These are phyloP conservation scores for Oreotrochilus melanogaster DNA, from an alignment of 2,113 vertebrate species.

Conservation along the genomic window DNA sequence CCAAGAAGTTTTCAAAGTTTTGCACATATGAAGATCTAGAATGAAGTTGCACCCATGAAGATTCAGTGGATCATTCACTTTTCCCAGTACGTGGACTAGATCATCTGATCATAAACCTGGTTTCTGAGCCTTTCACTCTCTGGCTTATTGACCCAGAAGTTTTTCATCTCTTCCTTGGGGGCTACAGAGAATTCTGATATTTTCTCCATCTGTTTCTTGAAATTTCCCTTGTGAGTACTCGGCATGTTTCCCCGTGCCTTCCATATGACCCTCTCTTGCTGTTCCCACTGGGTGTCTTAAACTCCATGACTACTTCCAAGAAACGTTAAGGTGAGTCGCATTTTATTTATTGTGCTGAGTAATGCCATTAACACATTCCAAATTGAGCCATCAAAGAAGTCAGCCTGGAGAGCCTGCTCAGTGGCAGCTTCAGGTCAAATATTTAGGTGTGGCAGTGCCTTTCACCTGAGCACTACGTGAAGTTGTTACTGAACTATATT, in stretches of 20 bases:
- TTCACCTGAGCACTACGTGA: slow-evolving; percentile 28
- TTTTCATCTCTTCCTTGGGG: slow-evolving; percentile 56
- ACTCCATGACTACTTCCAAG: slow-evolving; percentile 70
- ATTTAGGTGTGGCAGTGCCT: slow-evolving; percentile 42
- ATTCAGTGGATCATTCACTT: not conserved
- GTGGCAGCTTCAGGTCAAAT: slow-evolving; percentile 59
- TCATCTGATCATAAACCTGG: not conserved
- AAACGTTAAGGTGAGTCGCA: slow-evolving; percentile 54
- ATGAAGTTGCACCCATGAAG: not conserved
- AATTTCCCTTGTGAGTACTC: slow-evolving; percentile 68
- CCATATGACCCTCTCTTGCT: slow-evolving; percentile 68
- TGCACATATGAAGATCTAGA: not conserved
- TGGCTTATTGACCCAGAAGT: slow-evolving; percentile 64
- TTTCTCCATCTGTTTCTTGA: slow-evolving; percentile 71
- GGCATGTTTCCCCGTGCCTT: slow-evolving; percentile 62
- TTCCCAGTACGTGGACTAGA: not conserved
- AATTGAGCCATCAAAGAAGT: slow-evolving; percentile 60
- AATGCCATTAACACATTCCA: slow-evolving; percentile 63
- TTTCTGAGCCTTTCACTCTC: slow-evolving; percentile 57
- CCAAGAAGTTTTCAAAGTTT: slow-evolving; percentile 3
- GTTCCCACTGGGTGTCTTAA: slow-evolving; percentile 69
- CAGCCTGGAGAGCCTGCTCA: slow-evolving; percentile 31
- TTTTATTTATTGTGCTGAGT: slow-evolving; percentile 71
- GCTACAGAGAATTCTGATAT: slow-evolving; percentile 58
- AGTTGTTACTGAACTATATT: slow-evolving; percentile 26